Percentiles rank a stretch among this genome's conserved stretches.
These are phyloP conservation scores for Falcaria lacertinaria DNA, from an alignment of 2,888 invertebrate species.

Conservation along the genomic window DNA sequence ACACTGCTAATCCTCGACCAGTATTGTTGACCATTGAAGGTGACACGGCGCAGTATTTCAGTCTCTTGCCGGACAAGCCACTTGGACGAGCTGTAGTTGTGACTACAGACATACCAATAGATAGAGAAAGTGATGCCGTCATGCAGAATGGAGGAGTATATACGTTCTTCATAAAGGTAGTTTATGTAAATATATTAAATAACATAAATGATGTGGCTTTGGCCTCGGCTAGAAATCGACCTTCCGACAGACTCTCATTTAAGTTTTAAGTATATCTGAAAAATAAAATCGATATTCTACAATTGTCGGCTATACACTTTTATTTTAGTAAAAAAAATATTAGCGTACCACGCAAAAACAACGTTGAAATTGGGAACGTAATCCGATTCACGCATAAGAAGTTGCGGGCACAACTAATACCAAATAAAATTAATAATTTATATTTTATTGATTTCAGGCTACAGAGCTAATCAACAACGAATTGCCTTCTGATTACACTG, in stretches of 20 bases:
- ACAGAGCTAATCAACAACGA: conserved; percentile 86
- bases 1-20: conserved; percentile 85
- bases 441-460: conserved; percentile 64
- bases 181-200: too few species aligned
- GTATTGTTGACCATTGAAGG: conserved; percentile 84
- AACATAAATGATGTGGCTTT: too few species aligned
- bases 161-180: conserved; percentile 82
- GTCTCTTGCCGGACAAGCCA: conserved; percentile 77
- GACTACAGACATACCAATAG: conserved; percentile 83
- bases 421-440: not conserved
- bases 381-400: not conserved
- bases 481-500: conserved; percentile 83
- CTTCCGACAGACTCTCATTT: too few species aligned
- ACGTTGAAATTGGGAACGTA: too few species aligned
- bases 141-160: conserved; percentile 89
- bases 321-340: too few species aligned
- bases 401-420: too few species aligned
- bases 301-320: too few species aligned
- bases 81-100: conserved; percentile 79
- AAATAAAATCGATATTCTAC: too few species aligned
- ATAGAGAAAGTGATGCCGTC: conserved; percentile 86
- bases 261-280: too few species aligned
- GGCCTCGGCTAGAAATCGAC: too few species aligned
- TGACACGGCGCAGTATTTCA: conserved; percentile 84
- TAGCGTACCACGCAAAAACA: too few species aligned